Evolutionary conservation across 2,888 invertebrate genomes (phyloP), one percentile per base, ranked within the genome.

Genomic region (Hyalella azteca): DNA sequence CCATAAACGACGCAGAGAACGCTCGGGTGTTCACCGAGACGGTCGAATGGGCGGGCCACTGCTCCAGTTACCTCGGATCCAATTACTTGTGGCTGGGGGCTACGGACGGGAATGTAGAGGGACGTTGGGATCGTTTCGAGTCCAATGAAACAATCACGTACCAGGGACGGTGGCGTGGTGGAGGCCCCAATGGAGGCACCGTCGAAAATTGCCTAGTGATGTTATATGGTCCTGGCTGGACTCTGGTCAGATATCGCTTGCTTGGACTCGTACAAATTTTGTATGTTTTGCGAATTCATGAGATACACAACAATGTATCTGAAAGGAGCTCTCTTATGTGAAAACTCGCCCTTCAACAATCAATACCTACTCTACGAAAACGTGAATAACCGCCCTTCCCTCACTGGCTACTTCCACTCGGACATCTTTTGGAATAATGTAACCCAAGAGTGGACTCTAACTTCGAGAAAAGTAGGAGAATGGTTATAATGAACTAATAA

Each of bases 81-180:
- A 80, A 75, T 29, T 83, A 80, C 66, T 41, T 83, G 66, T 83
- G 83, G 83, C 81, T 83, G 9, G 83, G 83, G 4, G 83, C 83
- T 3, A 59, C 77, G 13, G 83, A 83, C 66, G 13, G 60, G 2
- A 39, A 73, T 5, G 39, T 60, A 66, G 82, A 81, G 32, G 50
- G 48, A 3, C 45, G 45, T n/a, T 50, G 78, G 78, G 59, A 39
- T 15, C 45, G 60, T 26, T 39, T 40, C n/a, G 81, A 49, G 11
- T 45, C 45, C 0, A 49, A 49, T 36, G 5, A 32, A 11, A 39
- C 73, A 1, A 40, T 79, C 22, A 41, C 60, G 19, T 79, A 32
- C 39, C 36, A 45, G 1, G 83, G 83, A 1, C 29, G 49, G 0
- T 83, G 83, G 83, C 73, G 81, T 19, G 83, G 83, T 2, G 66